Conservation (phyloP, 1,140 invertebrate genomes). For the Trichomalopsis sarcophagae region DNA sequence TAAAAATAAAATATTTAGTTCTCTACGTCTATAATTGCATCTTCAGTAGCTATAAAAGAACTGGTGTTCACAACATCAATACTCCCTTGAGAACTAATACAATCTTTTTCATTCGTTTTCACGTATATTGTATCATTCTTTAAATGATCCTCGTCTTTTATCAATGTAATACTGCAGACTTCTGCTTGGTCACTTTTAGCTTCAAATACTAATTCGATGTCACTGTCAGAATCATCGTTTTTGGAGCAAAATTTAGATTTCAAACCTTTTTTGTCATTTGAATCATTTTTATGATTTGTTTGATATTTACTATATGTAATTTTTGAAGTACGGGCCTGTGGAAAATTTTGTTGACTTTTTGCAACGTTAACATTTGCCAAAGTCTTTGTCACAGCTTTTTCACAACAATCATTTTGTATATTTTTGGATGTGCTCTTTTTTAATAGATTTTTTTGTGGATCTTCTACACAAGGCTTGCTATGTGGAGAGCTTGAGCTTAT, state of each 20-base stretch:
- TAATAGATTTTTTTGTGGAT: neutral
- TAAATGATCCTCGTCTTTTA: neutral
- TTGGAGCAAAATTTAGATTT: neutral
- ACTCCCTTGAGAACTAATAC: neutral
- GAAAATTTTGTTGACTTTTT: neutral
- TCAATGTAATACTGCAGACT: neutral
- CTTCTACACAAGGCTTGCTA: neutral
- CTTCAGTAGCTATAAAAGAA: neutral
- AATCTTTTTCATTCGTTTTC: neutral
- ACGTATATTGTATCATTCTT: neutral
- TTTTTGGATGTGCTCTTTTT: no score
- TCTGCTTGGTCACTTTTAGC: neutral
- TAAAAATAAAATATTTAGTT: neutral
- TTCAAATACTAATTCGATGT: constrained; percentile 14
- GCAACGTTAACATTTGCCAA: neutral
- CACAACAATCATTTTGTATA: neutral
- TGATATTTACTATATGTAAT: neutral
- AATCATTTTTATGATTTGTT: neutral
- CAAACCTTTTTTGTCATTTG: neutral
- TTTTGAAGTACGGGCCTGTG: neutral
- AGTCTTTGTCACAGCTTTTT: neutral
- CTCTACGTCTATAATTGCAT: neutral
- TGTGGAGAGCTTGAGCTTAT: neutral
- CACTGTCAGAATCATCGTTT: neutral
- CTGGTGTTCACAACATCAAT: neutral